These are phyloP conservation scores for Ahaetulla prasina DNA, from an alignment of 2,113 vertebrate species.

Conservation along the genomic window DNA sequence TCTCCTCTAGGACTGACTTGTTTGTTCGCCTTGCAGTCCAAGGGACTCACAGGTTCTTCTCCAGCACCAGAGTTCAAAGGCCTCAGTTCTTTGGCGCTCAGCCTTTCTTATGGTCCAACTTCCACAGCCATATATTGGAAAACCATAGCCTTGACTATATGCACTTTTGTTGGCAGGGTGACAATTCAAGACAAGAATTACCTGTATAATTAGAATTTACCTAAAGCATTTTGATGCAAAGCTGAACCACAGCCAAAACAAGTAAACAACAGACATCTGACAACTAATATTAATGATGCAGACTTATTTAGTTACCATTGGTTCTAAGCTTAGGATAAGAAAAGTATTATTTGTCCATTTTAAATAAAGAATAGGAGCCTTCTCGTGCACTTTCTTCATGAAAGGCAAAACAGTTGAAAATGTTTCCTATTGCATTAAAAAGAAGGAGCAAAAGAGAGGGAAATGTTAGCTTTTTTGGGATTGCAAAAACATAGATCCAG, in stretches of 20 bases:
- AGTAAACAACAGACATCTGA: background rate
- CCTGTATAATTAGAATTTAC: background rate
- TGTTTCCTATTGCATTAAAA: background rate
- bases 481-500: background rate
- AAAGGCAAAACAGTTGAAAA: background rate
- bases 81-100: too few relatives aligned
- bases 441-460: background rate
- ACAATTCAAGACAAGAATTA: too few relatives aligned
- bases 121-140: too few relatives aligned
- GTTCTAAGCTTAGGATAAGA: background rate
- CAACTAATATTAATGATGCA: background rate
- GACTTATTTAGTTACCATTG: conserved; percentile 8
- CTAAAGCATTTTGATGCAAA: background rate
- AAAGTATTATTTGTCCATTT: background rate
- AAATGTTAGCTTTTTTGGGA: background rate
- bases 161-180: too few relatives aligned
- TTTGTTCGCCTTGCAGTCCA: too few relatives aligned
- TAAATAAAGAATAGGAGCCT: background rate
- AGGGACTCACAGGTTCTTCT: too few relatives aligned
- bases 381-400: background rate
- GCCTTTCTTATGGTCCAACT: too few relatives aligned
- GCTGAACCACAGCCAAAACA: conserved; percentile 3
- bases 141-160: too few relatives aligned
- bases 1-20: too few relatives aligned
- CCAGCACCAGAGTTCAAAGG: too few relatives aligned